Base-by-base conservation (phyloP, 2,888 invertebrate genomes). In the Drosophila lutescens region DNA sequence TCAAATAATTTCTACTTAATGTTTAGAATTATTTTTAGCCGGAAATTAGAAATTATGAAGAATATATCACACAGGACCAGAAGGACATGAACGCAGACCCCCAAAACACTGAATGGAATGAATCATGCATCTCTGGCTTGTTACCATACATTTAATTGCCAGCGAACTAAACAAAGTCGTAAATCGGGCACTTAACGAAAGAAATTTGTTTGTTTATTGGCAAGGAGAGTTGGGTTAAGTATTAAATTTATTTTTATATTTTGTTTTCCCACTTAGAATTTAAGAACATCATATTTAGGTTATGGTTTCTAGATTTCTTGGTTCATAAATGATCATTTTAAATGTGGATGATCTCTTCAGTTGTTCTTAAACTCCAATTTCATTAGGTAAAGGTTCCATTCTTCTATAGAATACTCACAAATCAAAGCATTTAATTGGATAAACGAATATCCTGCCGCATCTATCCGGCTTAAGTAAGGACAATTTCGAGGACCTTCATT, bases 1-100 rank as follows among this genome's bases (percentile, higher is more conserved):
- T 77, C 83, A 88, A 81, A 91, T 90, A 90, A 89, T 82, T 91
- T 91, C 88, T 90, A 89, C 91, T 91, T 89, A 91, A 89, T 82
- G 86, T 79, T 89, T 83, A 86, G 80, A 91, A 90, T 89, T 89
- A 89, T 90, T 89, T 88, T 88, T 79, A 70, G 80, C 69, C 50
- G 68, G 81, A 88, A 67, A 86, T 88, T 85, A 83, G 85, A 79
- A 89, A 82, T 89, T 88, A 90, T 89, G 89, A 86, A 79, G 77
- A 84, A 88, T 87, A 78, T 77, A 82, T 88, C 83, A 78, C 74
- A 79, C 59, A 66, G 55, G 44, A 54, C 54, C 54, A 73, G 69
- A 60, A 49, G 41, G 69, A 56, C 66, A 76, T 66, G 43, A 43
- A 20, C 36, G 10, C 17, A 43, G 38, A 23, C 23, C 73, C 34